Base-by-base conservation (phyloP, 2,113 vertebrate genomes). In the Girardinichthys multiradiatus region DNA sequence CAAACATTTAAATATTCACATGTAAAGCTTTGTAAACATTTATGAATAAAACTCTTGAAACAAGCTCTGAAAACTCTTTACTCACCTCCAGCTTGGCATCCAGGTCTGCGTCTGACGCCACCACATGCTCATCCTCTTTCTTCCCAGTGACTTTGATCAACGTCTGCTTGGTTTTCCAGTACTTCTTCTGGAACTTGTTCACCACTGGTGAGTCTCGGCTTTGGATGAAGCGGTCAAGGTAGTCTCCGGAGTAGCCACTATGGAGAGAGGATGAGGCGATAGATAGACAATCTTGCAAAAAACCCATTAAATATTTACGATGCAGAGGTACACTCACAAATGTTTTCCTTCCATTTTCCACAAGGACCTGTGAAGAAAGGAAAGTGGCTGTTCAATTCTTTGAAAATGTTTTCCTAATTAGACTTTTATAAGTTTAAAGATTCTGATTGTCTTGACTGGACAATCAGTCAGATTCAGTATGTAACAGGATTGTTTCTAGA, bases 161-260 rank as follows among this genome's bases (percentile, higher is more conserved):
- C 0, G 96, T 96, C 92, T 99, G 98, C 69, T 99, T 99, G 35
- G 97, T 99, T 86, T 97, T 99, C 98, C 98, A 99, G 81, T 97
- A 99, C 66, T 95, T 97, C 93, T 97, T 97, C 79, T 98, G 97
- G 94, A 99, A 97, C 91, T 96, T 97, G 92, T 98, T 99, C 70
- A 99, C 96, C 66, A 99, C 96, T 0, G 97, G 97, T 10, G 96
- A 97, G 83, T 98, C 96, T 70, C 96, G 95, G 83, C 94, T 94
- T 89, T 96, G 95, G 77, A 96, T 91, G 82, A 95, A 95, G 58
- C 95, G 96, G 84, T 96, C 96, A 30, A 96, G 93, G 70, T 96
- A 93, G 65, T 97, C 96, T 66, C 95, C 94, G 63, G 95, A 94
- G 87, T 94, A 95, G 78, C 95, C 95, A 62, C 95, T 96, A 91